Evolutionary conservation across 2,113 vertebrate genomes (phyloP).

Genomic region (Centropristis striata): DNA sequence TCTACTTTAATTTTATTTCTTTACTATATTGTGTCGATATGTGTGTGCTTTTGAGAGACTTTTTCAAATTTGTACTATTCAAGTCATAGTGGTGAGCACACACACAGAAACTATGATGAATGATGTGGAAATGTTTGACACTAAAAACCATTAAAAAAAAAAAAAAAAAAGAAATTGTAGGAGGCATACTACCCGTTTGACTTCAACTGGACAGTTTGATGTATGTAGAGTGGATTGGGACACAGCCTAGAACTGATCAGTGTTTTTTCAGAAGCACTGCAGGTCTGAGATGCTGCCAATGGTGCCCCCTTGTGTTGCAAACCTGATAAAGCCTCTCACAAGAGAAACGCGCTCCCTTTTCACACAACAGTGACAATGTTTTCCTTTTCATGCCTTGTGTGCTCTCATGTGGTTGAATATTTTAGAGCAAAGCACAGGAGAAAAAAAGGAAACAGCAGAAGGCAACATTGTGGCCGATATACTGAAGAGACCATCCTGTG

Average conservation of each 20-base stretch:
- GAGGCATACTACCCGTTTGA: not conserved
- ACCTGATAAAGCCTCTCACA: not conserved
- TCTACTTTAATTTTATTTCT: too few species aligned
- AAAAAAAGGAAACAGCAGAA: slow-evolving; percentile 4
- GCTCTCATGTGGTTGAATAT: not conserved
- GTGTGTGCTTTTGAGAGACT: too few species aligned
- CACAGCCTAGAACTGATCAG: not conserved
- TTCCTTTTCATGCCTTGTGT: not conserved
- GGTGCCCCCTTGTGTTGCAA: slow-evolving; percentile 64
- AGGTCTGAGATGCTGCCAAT: slow-evolving; percentile 18
- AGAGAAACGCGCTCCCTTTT: not conserved
- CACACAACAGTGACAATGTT: not conserved
- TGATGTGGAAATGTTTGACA: too few species aligned
- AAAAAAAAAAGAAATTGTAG: too few species aligned
- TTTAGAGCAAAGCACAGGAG: not conserved
- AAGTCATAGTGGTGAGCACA: too few species aligned
- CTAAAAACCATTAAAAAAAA: too few species aligned
- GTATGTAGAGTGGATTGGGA: not conserved
- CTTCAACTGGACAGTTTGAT: not conserved
- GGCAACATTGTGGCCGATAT: not conserved
- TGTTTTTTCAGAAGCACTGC: not conserved
- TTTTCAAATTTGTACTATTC: too few species aligned
- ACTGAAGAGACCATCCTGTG: slow-evolving; percentile 15
- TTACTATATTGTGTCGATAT: too few species aligned
- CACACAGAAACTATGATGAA: too few species aligned